phyloP scores from a whole-genome alignment of 2,888 invertebrate species.

The Furcula furcula region DNA sequence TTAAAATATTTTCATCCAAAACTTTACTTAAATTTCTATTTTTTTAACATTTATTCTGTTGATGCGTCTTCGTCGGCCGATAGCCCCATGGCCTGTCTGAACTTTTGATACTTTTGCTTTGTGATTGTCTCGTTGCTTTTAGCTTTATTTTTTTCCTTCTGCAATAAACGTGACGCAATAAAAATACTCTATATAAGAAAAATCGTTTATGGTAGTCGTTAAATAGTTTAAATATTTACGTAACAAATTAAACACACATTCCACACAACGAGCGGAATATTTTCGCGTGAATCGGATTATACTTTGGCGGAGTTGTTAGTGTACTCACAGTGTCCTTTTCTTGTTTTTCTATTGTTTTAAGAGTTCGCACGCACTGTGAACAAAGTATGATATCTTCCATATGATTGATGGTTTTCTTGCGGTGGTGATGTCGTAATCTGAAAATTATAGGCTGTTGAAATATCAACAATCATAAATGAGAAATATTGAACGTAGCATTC shows the following conservation, averaged over 20 bases:
- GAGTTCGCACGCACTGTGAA: constrained; percentile 61
- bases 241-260: constrained; percentile 14
- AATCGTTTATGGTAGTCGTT: constrained; percentile 5
- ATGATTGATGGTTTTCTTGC: constrained; percentile 70
- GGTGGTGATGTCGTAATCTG: constrained; percentile 71
- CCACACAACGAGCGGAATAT: constrained; percentile 15
- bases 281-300: constrained; percentile 3
- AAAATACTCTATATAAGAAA: constrained; percentile 12
- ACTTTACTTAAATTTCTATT: constrained; percentile 38
- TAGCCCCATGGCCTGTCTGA: constrained; percentile 69
- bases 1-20: constrained; percentile 27
- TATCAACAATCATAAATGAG: too few species aligned
- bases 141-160: constrained; percentile 69
- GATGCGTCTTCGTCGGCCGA: constrained; percentile 70
- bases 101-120: constrained; percentile 62
- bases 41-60: constrained; percentile 53
- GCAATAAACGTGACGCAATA: constrained; percentile 30
- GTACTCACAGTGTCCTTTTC: constrained; percentile 70
- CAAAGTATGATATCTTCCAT: constrained; percentile 74
- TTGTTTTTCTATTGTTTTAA: constrained; percentile 68
- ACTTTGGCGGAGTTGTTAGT: not conserved
- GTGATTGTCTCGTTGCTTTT: constrained; percentile 49
- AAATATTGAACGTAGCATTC: too few species aligned
- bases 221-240: too few species aligned
- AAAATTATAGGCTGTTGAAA: too few species aligned